Base-by-base conservation (phyloP, 2,113 vertebrate species). In the Macrotis lagotis region DNA sequence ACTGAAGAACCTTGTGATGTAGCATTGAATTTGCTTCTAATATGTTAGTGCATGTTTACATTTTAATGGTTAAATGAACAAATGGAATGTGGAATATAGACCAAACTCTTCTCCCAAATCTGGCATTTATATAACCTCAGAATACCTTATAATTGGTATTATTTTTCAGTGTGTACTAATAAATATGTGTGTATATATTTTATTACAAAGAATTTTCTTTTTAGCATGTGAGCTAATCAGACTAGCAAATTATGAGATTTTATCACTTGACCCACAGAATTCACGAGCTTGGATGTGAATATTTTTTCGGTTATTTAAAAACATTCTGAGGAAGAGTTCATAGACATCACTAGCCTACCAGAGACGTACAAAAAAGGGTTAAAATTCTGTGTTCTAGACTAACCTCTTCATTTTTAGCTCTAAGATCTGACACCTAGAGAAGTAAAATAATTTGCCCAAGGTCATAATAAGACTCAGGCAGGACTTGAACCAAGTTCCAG, bases 31-130 rank as follows among this genome's bases (percentile, higher is more conserved):
- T 96, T 31, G 91, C 50, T 94, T 91, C 47, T 1, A 89, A 50
- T 88, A 25, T 47, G 44, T 19, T 92, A 89, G 89, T 51, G 91
- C 50, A 83, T 74, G 6, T 93, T 94, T 92, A 44, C 95, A n/a
- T 97, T 94, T 96, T 55, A 94, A 90, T 25, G 48, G 16, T 52
- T 90, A 14, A 7, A 90, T 92, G 83, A 91, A 89, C 91, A 66
- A 59, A 26, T 25, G 14, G 89, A 91, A n/a, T 37, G 51, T 28
- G 24, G 26, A 93, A 92, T 91, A 74, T n/a, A 74, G 31, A n/a
- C 59, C 59, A 74, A 9, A 74, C 31, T 37, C 28, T 59, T 59
- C 31, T n/a, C 26, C 31, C n/a, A 74, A 74, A 74, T 74, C 31
- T 74, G 59, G 59, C 37, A 19, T 74, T 16, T 74, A n/a, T 19